Evolutionary conservation across 2,888 invertebrate genomes (phyloP).

Genomic region (Agrypnus murinus): DNA sequence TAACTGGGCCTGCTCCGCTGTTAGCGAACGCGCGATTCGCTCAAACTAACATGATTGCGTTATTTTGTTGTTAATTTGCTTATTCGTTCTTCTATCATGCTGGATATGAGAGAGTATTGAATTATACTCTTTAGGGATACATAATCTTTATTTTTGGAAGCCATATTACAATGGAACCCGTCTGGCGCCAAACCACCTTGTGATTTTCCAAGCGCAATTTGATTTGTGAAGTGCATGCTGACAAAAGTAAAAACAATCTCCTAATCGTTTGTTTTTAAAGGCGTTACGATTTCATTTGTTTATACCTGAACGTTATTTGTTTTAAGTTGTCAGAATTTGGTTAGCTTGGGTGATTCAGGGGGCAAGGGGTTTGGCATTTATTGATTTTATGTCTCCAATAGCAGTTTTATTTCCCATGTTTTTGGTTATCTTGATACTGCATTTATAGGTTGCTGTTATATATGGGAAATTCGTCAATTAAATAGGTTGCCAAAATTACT

Average conservation of each 20-base stretch:
- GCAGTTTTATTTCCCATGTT: constrained; percentile 21
- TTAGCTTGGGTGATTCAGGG: constrained; percentile 33
- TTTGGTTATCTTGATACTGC: constrained; percentile 11
- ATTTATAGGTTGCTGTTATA: constrained; percentile 5
- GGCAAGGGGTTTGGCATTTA: constrained; percentile 45
- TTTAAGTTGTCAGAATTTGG: not conserved
- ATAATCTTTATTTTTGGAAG: constrained; percentile 58
- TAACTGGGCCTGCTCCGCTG: constrained; percentile 90
- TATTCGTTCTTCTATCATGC: constrained; percentile 24
- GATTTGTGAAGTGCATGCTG: constrained; percentile 12
- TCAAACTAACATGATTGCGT: constrained; percentile 63
- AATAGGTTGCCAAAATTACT: no score
- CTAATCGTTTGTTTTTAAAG: constrained; percentile 13
- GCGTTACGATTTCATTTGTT: not conserved
- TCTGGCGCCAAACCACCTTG: constrained; percentile 59
- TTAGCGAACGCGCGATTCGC: constrained; percentile 69
- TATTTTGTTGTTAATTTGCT: constrained; percentile 56
- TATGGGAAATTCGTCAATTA: no score
- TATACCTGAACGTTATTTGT: constrained; percentile 13
- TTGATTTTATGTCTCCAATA: constrained; percentile 48
- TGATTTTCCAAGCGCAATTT: constrained; percentile 37
- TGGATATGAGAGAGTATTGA: constrained; percentile 30
- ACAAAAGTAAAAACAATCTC: constrained; percentile 21
- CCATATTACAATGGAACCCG: constrained; percentile 61
- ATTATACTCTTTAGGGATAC: constrained; percentile 24